Base-by-base conservation (phyloP, 2,797 vertebrate genomes). In the Scarus forsteni region DNA sequence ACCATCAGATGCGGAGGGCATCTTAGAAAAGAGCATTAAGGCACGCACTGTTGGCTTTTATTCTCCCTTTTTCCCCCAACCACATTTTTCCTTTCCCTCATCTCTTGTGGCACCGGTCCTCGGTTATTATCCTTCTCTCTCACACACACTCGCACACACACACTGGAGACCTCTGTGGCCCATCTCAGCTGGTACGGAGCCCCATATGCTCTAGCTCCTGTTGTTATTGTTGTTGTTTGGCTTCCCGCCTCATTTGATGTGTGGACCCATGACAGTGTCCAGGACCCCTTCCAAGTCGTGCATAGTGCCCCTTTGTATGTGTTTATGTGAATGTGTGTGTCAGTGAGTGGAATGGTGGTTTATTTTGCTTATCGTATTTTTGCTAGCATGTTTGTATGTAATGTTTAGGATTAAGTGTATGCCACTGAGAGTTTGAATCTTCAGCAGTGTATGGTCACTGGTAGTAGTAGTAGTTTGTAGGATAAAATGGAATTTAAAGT, bases 201-300 rank as follows among this genome's bases (percentile, higher is more conserved):
- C 86, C 91, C 93, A 94, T 93, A 94, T 94, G 93, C 80, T 89
- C 86, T 0, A 60, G 76, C 85, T 88, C 87, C 88, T 93, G 90
- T 92, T 92, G 92, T 90, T 92, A 84, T 91, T 92, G 87, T 93
- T 92, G 92, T 93, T 91, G 88, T 92, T 92, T 89, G 86, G 88
- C 89, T 91, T 75, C 73, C 57, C 59, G 80, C 85, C 84, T 89
- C 88, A 90, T 91, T 93, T 93, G 91, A 93, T 66, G 80, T 91
- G 89, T 85, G 81, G 88, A 93, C 89, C 88, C 88, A 88, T 92
- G 91, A 92, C 92, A 93, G 90, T 85, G 86, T 87, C 84, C 92
- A 90, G 91, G 90, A 93, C 89, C 80, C 66, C 76, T 75, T 92
- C 93, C 91, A 93, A 91, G 87, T 85, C 66, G 59, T 85, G 70